These are phyloP conservation scores for Bungarus multicinctus DNA, from an alignment of 2,113 vertebrate genomes.

Conservation along the genomic window DNA sequence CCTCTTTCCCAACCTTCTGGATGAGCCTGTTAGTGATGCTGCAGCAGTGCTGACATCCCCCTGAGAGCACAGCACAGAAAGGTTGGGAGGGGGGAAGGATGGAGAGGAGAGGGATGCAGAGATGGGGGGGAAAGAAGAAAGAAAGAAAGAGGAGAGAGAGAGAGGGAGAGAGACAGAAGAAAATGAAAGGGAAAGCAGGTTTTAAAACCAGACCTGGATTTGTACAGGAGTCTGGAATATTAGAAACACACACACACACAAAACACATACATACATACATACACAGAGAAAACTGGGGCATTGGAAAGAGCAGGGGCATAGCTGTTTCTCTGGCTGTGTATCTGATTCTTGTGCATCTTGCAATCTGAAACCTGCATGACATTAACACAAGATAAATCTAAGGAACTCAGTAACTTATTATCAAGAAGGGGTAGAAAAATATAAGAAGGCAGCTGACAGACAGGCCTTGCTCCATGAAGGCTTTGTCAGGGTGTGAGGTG, in stretches of 20 bases:
- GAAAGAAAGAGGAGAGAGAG: slow-evolving; percentile 3
- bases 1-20: slow-evolving; percentile 53
- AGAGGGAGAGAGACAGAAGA: not conserved
- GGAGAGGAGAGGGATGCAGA: not conserved
- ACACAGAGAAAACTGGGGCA: slow-evolving; percentile 50
- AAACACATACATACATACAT: not conserved
- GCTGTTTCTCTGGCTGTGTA: not conserved
- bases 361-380: slow-evolving; percentile 22
- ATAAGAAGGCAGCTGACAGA: slow-evolving; percentile 14
- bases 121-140: not conserved
- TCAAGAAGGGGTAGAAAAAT: slow-evolving; percentile 12
- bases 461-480: not conserved
- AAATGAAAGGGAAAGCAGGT: slow-evolving; percentile 46
- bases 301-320: slow-evolving; percentile 35
- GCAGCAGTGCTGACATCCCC: slow-evolving; percentile 65
- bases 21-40: slow-evolving; percentile 64
- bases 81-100: slow-evolving; percentile 55
- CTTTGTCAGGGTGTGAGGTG: not conserved
- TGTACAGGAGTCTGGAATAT: slow-evolving; percentile 58
- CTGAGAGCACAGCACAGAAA: slow-evolving; percentile 61
- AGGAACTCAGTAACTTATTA: slow-evolving; percentile 31
- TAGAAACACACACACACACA: slow-evolving; percentile 8
- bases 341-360: slow-evolving; percentile 2
- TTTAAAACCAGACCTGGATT: slow-evolving; percentile 71
- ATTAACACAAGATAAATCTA: slow-evolving; percentile 21